A percentile compares a stretch with the other conserved stretches of the same genome.
Evolutionary conservation across 2,888 invertebrate species (phyloP).

Genomic region (Lasioglossum vierecki): DNA sequence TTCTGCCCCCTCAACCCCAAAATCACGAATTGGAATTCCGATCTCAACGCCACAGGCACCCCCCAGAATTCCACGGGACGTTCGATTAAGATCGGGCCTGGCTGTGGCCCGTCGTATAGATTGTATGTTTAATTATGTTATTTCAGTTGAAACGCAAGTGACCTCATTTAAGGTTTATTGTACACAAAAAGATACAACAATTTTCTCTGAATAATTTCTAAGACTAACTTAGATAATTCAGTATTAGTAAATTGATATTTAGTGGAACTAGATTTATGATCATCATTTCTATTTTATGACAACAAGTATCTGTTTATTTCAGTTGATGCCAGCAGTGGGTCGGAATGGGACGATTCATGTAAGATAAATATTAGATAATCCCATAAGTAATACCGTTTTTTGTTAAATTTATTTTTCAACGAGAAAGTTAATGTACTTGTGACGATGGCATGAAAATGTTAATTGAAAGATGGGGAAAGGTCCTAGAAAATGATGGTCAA

Average conservation of each 20-base stretch:
- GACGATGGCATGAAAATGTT: too few species aligned
- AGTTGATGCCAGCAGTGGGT: fast-evolving
- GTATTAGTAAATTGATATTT: too few species aligned
- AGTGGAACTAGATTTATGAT: too few species aligned
- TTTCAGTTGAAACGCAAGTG: not conserved
- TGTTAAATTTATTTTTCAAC: too few species aligned
- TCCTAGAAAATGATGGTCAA: too few species aligned
- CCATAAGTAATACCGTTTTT: too few species aligned
- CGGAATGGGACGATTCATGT: not conserved
- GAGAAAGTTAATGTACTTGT: too few species aligned
- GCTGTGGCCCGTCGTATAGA: constrained; percentile 67
- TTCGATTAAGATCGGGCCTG: constrained; percentile 58
- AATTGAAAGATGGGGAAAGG: too few species aligned
- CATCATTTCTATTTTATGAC: not conserved
- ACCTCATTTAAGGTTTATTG: not conserved
- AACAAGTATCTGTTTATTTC: not conserved
- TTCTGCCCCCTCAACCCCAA: not conserved
- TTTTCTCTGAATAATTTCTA: not conserved
- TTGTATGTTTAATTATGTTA: constrained; percentile 52
- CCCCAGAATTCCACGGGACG: constrained; percentile 17
- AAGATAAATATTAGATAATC: not conserved
- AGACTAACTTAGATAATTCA: too few species aligned
- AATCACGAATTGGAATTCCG: not conserved
- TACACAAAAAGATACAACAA: not conserved
- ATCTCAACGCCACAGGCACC: not conserved